Evolutionary conservation across 2,888 invertebrate genomes (phyloP).

Genomic region (Sinhomidia bicolor): DNA sequence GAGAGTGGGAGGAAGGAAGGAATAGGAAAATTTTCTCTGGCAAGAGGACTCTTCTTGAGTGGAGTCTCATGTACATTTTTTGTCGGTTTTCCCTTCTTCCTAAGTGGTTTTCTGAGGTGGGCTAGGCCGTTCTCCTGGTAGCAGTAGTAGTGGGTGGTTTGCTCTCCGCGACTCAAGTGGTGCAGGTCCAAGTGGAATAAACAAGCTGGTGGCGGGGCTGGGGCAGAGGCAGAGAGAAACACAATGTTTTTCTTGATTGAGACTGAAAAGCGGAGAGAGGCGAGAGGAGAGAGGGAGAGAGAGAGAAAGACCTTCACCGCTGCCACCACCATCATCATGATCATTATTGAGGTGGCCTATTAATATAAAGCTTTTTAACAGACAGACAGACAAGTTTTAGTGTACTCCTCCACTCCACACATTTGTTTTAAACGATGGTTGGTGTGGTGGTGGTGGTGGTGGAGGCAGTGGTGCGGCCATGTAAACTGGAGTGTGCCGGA

Average conservation of each 20-base stretch:
- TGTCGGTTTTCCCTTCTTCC: background rate
- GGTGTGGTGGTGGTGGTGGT: background rate
- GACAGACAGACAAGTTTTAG: background rate
- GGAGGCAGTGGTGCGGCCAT: background rate
- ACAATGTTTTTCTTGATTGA: slow-evolving; percentile 26
- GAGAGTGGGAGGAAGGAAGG: slow-evolving; percentile 9
- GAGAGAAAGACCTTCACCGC: background rate
- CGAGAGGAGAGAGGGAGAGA: slow-evolving; percentile 9
- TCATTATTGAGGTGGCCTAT: slow-evolving; percentile 1
- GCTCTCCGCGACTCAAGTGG: background rate
- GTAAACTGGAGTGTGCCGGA: slow-evolving; percentile 9
- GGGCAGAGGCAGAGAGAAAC: background rate
- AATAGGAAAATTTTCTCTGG: background rate
- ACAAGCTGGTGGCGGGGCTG: background rate
- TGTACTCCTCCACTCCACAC: background rate
- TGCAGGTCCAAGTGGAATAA: background rate
- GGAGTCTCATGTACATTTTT: slow-evolving; percentile 21
- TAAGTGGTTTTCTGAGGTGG: slow-evolving; percentile 18
- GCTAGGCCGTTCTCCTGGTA: too few relatives aligned
- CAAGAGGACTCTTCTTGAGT: slow-evolving; percentile 12
- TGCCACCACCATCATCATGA: background rate
- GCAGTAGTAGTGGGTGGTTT: slow-evolving; percentile 20
- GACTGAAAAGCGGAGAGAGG: slow-evolving; percentile 33
- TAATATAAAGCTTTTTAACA: slow-evolving; percentile 1
- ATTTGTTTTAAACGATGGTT: background rate